Evolutionary conservation across 1,140 invertebrate species (phyloP), one percentile per base, ranked within the genome.

Genomic region (Rhopalosiphum padi): DNA sequence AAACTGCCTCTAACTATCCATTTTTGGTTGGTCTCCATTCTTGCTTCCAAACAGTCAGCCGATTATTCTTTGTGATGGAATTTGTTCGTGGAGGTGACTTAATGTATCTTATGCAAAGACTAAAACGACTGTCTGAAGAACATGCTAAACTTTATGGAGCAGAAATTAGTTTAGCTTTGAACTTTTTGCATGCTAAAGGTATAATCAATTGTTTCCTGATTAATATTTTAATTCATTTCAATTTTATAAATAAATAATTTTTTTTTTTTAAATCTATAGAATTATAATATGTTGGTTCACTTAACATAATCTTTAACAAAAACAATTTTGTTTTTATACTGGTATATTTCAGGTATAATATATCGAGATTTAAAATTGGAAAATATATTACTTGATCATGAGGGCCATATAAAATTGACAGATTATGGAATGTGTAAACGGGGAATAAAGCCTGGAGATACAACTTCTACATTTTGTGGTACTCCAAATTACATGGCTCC

Each of bases 401-500:
- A 99, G 95, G 99, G 99, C 6, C 99, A 99, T 95, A 99, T 99
- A 94, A 99, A 99, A 95, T 96, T 99, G 41, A 99, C 99, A 9
- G 99, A 99, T 95, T 99, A 99, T 94, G 99, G 99, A 95, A 99
- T 99, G 99, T 98, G 98, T 95, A 99, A 99, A 95, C 99, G 99
- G 95, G 99, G 99, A 68, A 98, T 99, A 60, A 96, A 97, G 86
- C 97, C 97, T 1, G 98, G 98, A 15, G 97, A 98, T 95, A 98
- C 97, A 43, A 99, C 99, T 25, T 98, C 97, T 25, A 99, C 99
- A 1, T 99, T 99, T 96, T 99, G 98, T 95, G 98, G 99, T 87
- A 99, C 99, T 55, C 99, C 99, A n/a, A 99, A 99, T 96, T 99
- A 99, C 95, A 99, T 99, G 93, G 99, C 99, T n/a, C 99, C 99